Evolutionary conservation across 2,113 vertebrate species (phyloP), one percentile per base, ranked within the genome.

Genomic region (Sturnus vulgaris): DNA sequence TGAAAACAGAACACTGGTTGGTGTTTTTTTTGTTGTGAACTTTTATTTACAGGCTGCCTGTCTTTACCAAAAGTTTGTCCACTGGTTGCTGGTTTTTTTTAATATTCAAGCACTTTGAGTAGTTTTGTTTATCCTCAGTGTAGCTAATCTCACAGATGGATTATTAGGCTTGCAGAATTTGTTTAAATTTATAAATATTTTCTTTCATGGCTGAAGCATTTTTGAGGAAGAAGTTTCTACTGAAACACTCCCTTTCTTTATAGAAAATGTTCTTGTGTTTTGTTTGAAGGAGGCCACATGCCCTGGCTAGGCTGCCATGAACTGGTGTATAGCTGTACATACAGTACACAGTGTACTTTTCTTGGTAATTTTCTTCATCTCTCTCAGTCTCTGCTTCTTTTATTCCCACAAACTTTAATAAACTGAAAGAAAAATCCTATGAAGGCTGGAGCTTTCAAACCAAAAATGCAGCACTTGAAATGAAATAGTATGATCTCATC

Each of bases 401-500:
- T 88, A 70, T 75, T 78, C 60, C 53, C 65, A 78, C 68, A 49
- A 90, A 83, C 56, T 83, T 77, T 84, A 93, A 84, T 60, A 88
- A 92, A 50, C 60, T 90, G 88, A 78, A 92, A 75, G 25, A 88
- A n/a, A 93, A 88, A 86, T 63, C 37, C 37, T 64, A 39, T 46
- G 68, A 90, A 94, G 68, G 42, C 75, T 93, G 68, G 20, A 90
- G 78, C 68, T 57, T 95, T 93, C 68, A 92, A 93, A 94, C 82
- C 37, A 90, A 93, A 95, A 93, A 90, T 56, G 40, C 40, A 83
- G 56, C 61, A 8, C 82, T 90, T 92, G 44, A 96, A 90, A 93
- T 66, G 52, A 93, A 92, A 77, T 64, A 66, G 82, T 75, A 90
- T 92, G 85, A 95, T 85, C 69, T 95, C 94, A 96, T 88, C 49